Evolutionary conservation across 2,888 invertebrate genomes (phyloP), one percentile per base, ranked within the genome.

Genomic region (Pelosia muscerda): DNA sequence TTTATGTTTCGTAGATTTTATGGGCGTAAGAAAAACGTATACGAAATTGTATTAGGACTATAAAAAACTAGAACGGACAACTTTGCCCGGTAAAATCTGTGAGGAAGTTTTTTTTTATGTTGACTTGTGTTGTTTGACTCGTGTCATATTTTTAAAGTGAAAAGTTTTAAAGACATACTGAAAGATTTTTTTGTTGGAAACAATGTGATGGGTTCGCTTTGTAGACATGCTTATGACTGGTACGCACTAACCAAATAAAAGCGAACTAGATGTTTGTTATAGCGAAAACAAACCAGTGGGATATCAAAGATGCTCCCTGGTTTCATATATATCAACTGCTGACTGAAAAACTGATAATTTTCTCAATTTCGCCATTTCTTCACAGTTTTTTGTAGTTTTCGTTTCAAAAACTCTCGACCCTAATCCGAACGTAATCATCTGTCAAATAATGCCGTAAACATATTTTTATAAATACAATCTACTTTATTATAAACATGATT

Each of bases 1-100:
- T 82, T 84, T 81, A 81, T 77, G 81, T 79, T 75, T 71, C 73
- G 75, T 74, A 77, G 71, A 73, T 74, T 83, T 83, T 81, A 81
- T 75, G 76, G 63, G 61, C 69, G 75, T 68, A 73, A 77, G 70
- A 72, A 75, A 79, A 76, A 74, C 71, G 64, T 78, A 75, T 61
- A 75, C 66, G 42, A 74, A 74, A 55, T 72, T 68, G 68, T 67
- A 55, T 65, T 68, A 66, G 34, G 60, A 68, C 72, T 72, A 75
- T 75, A 78, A 76, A 79, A 75, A 73, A 72, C 69, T 70, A 53
- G 53, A 25, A 56, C 38, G 54, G 6, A 31, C 6, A 69, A 63
- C 53, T 65, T 65, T 58, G 49, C 26, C 42, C 34, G n/a, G 62
- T 22, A 53, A 60, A 58, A 59, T 22, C n/a, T 15, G 49, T 28